Percentiles rank a stretch among this genome's conserved stretches.
Evolutionary conservation across 1,140 invertebrate species (phyloP).

Genomic region (Zaprionus ghesquierei): DNA sequence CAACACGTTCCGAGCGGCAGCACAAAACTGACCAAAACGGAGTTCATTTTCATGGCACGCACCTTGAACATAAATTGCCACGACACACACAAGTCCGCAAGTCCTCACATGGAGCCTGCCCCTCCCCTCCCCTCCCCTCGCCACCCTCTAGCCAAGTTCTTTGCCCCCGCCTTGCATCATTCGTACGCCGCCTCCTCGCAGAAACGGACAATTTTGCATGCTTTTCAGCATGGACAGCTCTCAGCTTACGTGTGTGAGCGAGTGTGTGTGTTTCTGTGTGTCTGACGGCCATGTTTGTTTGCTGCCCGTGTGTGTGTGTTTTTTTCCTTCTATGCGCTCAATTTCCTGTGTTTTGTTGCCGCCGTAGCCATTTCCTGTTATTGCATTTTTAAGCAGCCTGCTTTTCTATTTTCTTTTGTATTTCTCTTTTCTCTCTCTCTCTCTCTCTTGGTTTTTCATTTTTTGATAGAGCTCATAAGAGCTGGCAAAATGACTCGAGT

Average conservation of each 20-base stretch:
- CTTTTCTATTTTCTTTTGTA: slow-evolving; percentile 11
- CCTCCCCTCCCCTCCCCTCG: too few relatives aligned
- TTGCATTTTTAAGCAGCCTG: slow-evolving; percentile 50
- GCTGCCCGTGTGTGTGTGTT: slow-evolving; percentile 29
- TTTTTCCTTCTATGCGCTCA: slow-evolving; percentile 37
- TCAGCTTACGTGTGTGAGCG: neutral
- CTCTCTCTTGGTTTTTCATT: neutral
- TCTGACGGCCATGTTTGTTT: slow-evolving; percentile 46
- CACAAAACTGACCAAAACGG: slow-evolving; percentile 42
- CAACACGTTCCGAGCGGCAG: slow-evolving; percentile 42
- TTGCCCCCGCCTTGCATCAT: neutral
- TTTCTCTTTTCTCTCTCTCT: neutral
- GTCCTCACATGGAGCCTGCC: neutral
- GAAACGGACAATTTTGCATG: slow-evolving; percentile 38
- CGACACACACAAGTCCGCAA: slow-evolving; percentile 18
- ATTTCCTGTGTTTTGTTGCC: slow-evolving; percentile 52
- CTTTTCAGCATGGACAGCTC: slow-evolving; percentile 23
- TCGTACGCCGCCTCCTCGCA: neutral
- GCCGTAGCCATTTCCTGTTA: slow-evolving; percentile 50
- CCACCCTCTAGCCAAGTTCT: neutral
- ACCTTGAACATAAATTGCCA: slow-evolving; percentile 53
- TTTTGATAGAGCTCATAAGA: slow-evolving; percentile 38
- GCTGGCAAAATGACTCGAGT: slow-evolving; percentile 20
- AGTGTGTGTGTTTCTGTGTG: slow-evolving; percentile 14
- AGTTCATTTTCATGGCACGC: slow-evolving; percentile 50